Conservation (phyloP, 2,113 vertebrate species). For the Camelus bactrianus region DNA sequence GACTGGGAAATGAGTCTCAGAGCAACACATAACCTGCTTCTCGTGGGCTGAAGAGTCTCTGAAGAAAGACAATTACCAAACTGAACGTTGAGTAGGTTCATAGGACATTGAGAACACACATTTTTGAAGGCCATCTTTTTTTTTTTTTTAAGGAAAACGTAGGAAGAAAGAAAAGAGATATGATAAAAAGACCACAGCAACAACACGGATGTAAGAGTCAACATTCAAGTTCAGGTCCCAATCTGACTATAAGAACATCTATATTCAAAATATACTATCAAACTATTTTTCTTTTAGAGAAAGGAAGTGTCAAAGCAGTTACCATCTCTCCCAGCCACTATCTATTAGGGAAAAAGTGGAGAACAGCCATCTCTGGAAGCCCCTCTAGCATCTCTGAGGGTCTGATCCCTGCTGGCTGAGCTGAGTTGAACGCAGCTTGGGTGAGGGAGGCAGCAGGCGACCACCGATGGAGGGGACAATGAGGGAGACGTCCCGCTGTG, state of each 20-base stretch:
- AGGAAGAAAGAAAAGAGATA: conserved; percentile 31
- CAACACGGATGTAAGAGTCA: conserved; percentile 45
- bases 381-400: background rate
- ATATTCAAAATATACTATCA: conserved; percentile 85
- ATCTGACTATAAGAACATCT: conserved; percentile 75
- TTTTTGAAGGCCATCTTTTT: conserved; percentile 69
- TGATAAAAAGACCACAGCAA: conserved; percentile 64
- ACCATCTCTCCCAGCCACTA: background rate
- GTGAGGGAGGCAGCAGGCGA: background rate
- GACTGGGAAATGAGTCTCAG: background rate
- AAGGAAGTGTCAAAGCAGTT: conserved; percentile 58
- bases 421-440: background rate
- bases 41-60: conserved; percentile 38
- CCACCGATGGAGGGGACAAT: fast-evolving
- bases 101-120: conserved; percentile 68
- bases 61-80: conserved; percentile 45
- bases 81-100: background rate
- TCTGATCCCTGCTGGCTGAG: background rate
- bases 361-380: background rate
- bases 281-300: conserved; percentile 77
- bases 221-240: conserved; percentile 70
- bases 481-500: background rate
- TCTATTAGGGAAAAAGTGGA: background rate
- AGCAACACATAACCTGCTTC: conserved; percentile 35
- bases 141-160: conserved; percentile 30